Percentiles rank a stretch among this genome's conserved stretches.
Conservation (phyloP, 2,888 invertebrate genomes). For the Aelia acuminata region DNA sequence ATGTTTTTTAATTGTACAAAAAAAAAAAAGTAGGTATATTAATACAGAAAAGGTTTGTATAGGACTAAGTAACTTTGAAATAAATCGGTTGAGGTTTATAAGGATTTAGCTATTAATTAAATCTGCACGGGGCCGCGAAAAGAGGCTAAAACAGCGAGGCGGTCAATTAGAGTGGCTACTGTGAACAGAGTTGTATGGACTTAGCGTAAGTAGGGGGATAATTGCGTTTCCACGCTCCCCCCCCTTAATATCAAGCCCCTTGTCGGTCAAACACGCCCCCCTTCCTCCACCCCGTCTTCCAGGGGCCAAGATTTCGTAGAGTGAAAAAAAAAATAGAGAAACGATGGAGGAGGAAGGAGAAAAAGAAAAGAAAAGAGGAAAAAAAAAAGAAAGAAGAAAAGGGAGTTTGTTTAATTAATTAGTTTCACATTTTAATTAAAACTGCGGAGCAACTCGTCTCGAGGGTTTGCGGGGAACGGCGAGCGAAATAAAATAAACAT, state of each 20-base stretch:
- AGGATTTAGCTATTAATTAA: slow-evolving; percentile 44
- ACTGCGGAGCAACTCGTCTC: slow-evolving; percentile 35
- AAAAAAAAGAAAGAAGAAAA: slow-evolving; percentile 50
- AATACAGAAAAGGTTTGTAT: slow-evolving; percentile 6
- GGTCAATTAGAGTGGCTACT: slow-evolving; percentile 1
- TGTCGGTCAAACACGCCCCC: neutral
- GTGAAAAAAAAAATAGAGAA: slow-evolving; percentile 47
- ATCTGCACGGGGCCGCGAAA: neutral
- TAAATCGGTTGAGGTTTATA: slow-evolving; percentile 50
- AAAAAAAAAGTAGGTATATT: neutral
- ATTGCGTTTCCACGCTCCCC: slow-evolving; percentile 28
- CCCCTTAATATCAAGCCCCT: slow-evolving; percentile 40
- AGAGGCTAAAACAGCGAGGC: slow-evolving; percentile 1
- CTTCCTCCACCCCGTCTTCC: neutral
- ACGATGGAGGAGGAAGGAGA: slow-evolving; percentile 7
- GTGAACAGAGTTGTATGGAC: slow-evolving; percentile 44
- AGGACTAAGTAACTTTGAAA: neutral
- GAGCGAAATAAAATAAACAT: slow-evolving; percentile 62
- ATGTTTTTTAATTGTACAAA: slow-evolving; percentile 9
- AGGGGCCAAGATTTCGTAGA: slow-evolving; percentile 21
- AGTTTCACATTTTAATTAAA: slow-evolving; percentile 64
- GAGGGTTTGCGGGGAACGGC: slow-evolving; percentile 37
- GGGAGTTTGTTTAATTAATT: slow-evolving; percentile 64
- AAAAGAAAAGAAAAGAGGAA: slow-evolving; percentile 21
- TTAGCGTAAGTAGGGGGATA: slow-evolving; percentile 42